A percentile compares a stretch with the other conserved stretches of the same genome.
Conservation (phyloP, 2,888 invertebrate species). For the Podotricha telesiphe region DNA sequence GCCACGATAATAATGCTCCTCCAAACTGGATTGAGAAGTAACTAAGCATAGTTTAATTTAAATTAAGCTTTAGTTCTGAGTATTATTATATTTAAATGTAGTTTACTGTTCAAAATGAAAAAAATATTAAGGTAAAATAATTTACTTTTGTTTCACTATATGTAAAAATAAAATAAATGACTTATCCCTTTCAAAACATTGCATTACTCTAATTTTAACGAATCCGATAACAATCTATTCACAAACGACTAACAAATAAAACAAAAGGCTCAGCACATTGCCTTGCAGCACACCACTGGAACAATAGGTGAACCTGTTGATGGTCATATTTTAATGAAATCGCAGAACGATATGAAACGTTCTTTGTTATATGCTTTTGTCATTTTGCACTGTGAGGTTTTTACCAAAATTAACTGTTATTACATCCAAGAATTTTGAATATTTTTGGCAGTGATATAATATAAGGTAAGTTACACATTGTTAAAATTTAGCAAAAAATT, state of each 20-base stretch:
- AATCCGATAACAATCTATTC: slow-evolving; percentile 33
- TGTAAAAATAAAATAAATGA: neutral
- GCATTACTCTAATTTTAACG: slow-evolving; percentile 21
- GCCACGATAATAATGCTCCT: too few relatives aligned
- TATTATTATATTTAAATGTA: too few relatives aligned
- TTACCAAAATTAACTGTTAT: slow-evolving; percentile 12
- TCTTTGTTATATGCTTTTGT: slow-evolving; percentile 40
- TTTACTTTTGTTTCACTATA: neutral
- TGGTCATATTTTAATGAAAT: slow-evolving; percentile 42
- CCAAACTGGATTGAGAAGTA: too few relatives aligned
- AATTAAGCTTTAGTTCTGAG: too few relatives aligned
- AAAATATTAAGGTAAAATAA: too few relatives aligned
- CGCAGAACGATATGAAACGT: slow-evolving; percentile 27
- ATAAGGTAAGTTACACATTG: too few relatives aligned
- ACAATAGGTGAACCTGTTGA: slow-evolving; percentile 36
- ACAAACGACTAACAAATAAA: slow-evolving; percentile 39
- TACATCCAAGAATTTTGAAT: too few relatives aligned
- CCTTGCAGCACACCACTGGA: slow-evolving; percentile 40
- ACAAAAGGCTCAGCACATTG: slow-evolving; percentile 42
- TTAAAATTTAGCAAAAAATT: too few relatives aligned
- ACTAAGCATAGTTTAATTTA: too few relatives aligned
- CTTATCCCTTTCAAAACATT: slow-evolving; percentile 17
- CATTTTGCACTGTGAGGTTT: slow-evolving; percentile 38
- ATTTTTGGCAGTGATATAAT: too few relatives aligned
- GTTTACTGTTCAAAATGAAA: too few relatives aligned